Evolutionary conservation across 2,888 invertebrate species (phyloP).

Genomic region (Leucoptera coffeella): DNA sequence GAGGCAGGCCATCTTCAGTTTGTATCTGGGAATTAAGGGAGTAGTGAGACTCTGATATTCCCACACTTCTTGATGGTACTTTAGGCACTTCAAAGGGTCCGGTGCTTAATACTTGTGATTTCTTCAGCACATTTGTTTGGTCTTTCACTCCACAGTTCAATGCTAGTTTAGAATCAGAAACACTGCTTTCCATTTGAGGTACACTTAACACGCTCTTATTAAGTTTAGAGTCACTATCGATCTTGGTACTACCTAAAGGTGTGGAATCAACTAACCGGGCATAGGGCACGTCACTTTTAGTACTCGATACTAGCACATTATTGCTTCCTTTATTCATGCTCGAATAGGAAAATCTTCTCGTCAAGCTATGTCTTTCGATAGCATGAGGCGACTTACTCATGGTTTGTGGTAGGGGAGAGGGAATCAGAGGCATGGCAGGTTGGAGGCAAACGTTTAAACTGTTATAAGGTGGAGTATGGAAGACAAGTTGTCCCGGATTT

Average conservation of each 20-base stretch:
- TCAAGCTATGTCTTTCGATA: slow-evolving; percentile 33
- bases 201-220: slow-evolving; percentile 52
- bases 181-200: slow-evolving; percentile 69
- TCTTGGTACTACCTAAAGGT: slow-evolving; percentile 49
- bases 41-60: slow-evolving; percentile 62
- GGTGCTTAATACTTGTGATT: slow-evolving; percentile 14
- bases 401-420: slow-evolving; percentile 34
- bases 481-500: slow-evolving; percentile 79
- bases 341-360: slow-evolving; percentile 41
- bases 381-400: slow-evolving; percentile 33
- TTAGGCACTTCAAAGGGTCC: slow-evolving; percentile 31
- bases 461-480: slow-evolving; percentile 86
- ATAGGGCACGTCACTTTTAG: slow-evolving; percentile 69
- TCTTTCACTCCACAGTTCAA: slow-evolving; percentile 66
- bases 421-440: slow-evolving; percentile 47
- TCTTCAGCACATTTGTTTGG: slow-evolving; percentile 18
- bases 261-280: slow-evolving; percentile 69
- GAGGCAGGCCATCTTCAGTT: slow-evolving; percentile 52
- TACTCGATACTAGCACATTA: slow-evolving; percentile 33
- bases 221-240: slow-evolving; percentile 66
- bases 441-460: slow-evolving; percentile 70
- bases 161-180: slow-evolving; percentile 79
- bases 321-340: slow-evolving; percentile 40
- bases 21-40: slow-evolving; percentile 55
- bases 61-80: slow-evolving; percentile 41